Percentiles rank a stretch among this genome's conserved stretches.
Conservation (phyloP, 2,888 invertebrate genomes). For the Drosophila antonietae region DNA sequence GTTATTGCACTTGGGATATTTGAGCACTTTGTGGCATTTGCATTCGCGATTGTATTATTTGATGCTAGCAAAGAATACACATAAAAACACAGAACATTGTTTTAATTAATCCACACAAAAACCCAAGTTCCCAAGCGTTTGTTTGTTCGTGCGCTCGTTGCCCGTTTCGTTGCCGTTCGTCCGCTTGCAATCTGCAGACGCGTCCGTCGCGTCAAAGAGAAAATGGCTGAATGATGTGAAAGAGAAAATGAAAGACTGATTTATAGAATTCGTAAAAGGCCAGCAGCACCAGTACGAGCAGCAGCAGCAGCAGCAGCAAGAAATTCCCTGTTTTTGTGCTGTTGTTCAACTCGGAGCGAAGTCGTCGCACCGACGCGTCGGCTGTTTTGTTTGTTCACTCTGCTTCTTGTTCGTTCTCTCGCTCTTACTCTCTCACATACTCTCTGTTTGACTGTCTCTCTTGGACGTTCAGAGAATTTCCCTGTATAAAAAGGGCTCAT, state of each 20-base stretch:
- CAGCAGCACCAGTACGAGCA: constrained; percentile 26
- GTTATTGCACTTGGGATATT: constrained; percentile 41
- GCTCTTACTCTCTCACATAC: constrained; percentile 18
- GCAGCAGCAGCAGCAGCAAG: constrained; percentile 37
- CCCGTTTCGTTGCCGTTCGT: constrained; percentile 58
- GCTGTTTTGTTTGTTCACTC: constrained; percentile 48
- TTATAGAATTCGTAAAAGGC: constrained; percentile 61
- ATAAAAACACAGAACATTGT: constrained; percentile 44
- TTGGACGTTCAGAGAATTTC: constrained; percentile 57
- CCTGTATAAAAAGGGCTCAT: constrained; percentile 62
- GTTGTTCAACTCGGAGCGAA: constrained; percentile 46
- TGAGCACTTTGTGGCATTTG: constrained; percentile 46
- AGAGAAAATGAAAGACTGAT: constrained; percentile 63
- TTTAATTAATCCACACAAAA: constrained; percentile 60
- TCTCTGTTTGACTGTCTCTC: constrained; percentile 28
- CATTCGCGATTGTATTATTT: constrained; percentile 39
- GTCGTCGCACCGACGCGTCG: constrained; percentile 25
- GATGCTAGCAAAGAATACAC: constrained; percentile 32
- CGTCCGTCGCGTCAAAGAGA: constrained; percentile 84
- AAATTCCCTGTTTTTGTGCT: constrained; percentile 59
- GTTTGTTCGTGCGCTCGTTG: constrained; percentile 56
- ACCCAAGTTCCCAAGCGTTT: constrained; percentile 62
- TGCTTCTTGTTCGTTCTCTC: constrained; percentile 34
- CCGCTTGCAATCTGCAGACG: constrained; percentile 67
- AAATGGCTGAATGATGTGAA: constrained; percentile 78